Conservation (phyloP, 1,140 invertebrate genomes). For the Antheraea mylitta region DNA sequence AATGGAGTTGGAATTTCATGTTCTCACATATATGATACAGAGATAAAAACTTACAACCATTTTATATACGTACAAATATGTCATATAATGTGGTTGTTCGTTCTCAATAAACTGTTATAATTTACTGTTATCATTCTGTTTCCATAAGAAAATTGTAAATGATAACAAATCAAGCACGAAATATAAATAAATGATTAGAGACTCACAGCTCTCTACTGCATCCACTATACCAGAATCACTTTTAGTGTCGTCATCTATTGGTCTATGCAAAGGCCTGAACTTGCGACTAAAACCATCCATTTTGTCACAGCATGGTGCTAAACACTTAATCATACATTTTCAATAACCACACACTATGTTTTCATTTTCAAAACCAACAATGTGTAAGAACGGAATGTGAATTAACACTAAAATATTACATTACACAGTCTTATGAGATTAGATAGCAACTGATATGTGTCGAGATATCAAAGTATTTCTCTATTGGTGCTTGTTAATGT, state of each 20-base stretch:
- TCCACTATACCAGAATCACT: constrained; percentile 64
- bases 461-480: constrained; percentile 54
- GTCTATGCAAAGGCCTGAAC: constrained; percentile 45
- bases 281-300: constrained; percentile 55
- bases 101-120: too few species aligned
- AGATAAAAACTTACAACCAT: too few species aligned
- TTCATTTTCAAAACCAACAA: constrained; percentile 34
- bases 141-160: too few species aligned
- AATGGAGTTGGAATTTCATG: too few species aligned
- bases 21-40: too few species aligned
- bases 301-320: constrained; percentile 32
- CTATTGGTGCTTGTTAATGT: constrained; percentile 26
- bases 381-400: constrained; percentile 44
- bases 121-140: too few species aligned
- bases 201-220: constrained; percentile 32
- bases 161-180: neutral
- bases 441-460: constrained; percentile 65
- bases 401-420: constrained; percentile 69
- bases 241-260: constrained; percentile 63
- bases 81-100: too few species aligned
- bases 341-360: constrained; percentile 27
- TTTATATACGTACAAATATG: too few species aligned
- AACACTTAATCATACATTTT: constrained; percentile 22
- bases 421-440: constrained; percentile 49
- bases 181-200: neutral